Evolutionary conservation across 2,888 invertebrate species (phyloP).

Genomic region (Drosophila tripunctata): DNA sequence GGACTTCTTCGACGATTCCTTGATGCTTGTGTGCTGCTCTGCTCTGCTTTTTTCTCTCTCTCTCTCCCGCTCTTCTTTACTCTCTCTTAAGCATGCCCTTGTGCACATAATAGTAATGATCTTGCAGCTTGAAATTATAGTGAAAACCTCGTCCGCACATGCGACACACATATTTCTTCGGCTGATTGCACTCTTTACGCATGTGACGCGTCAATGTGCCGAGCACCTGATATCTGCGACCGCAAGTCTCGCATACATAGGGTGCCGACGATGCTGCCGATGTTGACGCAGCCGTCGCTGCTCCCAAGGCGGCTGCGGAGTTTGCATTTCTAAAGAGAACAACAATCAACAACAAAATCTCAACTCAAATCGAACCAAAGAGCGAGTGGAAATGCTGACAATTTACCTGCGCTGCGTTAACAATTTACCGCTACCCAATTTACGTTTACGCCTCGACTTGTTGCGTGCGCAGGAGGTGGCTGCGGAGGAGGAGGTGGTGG

Average conservation of each 20-base stretch:
- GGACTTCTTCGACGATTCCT: too few relatives aligned
- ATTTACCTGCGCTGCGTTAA: conserved; percentile 66
- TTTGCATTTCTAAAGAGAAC: conserved; percentile 34
- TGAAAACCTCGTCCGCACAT: conserved; percentile 83
- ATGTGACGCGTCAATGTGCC: conserved; percentile 86
- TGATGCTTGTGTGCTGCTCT: too few relatives aligned
- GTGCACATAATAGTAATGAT: conserved; percentile 79
- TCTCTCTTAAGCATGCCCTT: conserved; percentile 60
- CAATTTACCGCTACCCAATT: conserved; percentile 44
- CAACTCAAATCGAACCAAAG: conserved; percentile 1
- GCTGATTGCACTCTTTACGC: conserved; percentile 83
- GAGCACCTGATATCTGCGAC: conserved; percentile 78
- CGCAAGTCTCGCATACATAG: conserved; percentile 76
- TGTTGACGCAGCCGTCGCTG: conserved; percentile 8
- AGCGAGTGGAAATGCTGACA: conserved; percentile 29
- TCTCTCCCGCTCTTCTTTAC: conserved; percentile 11
- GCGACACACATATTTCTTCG: conserved; percentile 81
- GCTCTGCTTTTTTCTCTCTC: not conserved
- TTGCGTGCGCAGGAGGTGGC: conserved; percentile 37
- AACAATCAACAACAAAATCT: conserved; percentile 31
- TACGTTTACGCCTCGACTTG: conserved; percentile 63
- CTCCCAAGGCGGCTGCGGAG: conserved; percentile 13
- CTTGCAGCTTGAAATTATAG: conserved; percentile 82
- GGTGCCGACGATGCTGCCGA: conserved; percentile 44
- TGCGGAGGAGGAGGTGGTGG: not conserved